Evolutionary conservation across 2,888 invertebrate genomes (phyloP), one percentile per base, ranked within the genome.

Genomic region (Cheilosia impressa): DNA sequence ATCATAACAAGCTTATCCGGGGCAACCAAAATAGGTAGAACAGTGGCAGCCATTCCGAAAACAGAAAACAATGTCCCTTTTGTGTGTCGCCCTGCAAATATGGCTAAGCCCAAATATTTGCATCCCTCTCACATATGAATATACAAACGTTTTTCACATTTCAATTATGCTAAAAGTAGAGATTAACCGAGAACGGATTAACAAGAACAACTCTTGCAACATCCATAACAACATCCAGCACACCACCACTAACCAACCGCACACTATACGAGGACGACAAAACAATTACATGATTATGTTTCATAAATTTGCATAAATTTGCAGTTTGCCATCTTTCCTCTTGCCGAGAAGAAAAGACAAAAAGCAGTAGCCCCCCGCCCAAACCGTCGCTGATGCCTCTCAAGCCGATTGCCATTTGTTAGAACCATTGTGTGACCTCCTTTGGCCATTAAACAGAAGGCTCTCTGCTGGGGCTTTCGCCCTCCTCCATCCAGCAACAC

Each of bases 301-400:
- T 85, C 80, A 85, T 85, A 81, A 85, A 81, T 85, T 85, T 85
- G 81, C 85, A 85, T 85, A 85, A 80, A 85, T 85, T 85, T 85
- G 71, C 85, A 85, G 79, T 81, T 84, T 78, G 68, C 71, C 65
- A 83, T 83, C 78, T 83, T 83, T 27, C 27, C 31, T 41, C 68
- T 34, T 31, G 52, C 52, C 24, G 31, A 31, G 22, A 71, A 62
- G 68, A 55, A 68, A 58, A 79, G 45, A 60, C 47, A 60, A 62
- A 55, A 41, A 73, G 17, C 9, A 50, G 15, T 47, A 22, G 5
- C 13, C 24, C 22, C 13, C 52, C 7, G n/a, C n/a, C n/a, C n/a
- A n/a, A 2, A 1, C 31, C 2, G 9, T 31, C 31, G 31, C 2
- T 9, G 31, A 1, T 31, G 5, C 52, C 24, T 13, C 52, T 52